Evolutionary conservation across 2,797 vertebrate genomes (phyloP).

Genomic region (Phylloscopus collybita): DNA sequence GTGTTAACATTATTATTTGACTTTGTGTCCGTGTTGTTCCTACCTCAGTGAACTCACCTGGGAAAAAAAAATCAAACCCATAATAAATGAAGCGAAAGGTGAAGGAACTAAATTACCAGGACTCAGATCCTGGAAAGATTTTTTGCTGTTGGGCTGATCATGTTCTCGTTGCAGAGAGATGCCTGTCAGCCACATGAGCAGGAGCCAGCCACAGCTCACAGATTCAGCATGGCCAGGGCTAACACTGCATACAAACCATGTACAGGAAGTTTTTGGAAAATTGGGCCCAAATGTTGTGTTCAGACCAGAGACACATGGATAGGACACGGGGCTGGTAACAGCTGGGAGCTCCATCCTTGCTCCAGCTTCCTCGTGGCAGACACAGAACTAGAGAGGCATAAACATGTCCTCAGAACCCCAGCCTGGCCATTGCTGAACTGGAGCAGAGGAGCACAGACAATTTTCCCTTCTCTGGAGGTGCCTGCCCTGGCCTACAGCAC

Average conservation of each 20-base stretch:
- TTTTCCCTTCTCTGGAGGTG: not conserved
- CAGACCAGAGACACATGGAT: not conserved
- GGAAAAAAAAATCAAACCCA: not conserved
- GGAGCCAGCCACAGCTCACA: not conserved
- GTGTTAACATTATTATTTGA: not conserved
- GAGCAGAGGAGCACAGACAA: not conserved
- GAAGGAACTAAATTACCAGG: not conserved
- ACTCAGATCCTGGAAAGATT: not conserved
- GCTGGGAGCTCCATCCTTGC: not conserved
- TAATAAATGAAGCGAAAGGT: not conserved
- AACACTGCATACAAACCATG: fast-evolving
- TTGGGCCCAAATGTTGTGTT: not conserved
- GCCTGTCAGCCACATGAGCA: not conserved
- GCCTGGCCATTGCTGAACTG: not conserved
- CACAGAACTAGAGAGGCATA: not conserved
- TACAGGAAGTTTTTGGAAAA: not conserved
- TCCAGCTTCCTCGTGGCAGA: not conserved
- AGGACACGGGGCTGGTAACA: not conserved
- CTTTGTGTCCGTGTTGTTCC: not conserved
- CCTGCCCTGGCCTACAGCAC: not conserved
- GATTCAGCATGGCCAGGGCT: not conserved
- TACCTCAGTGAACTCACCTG: not conserved
- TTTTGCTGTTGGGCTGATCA: not conserved
- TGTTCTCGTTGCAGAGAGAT: not conserved
- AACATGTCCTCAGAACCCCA: not conserved